phyloP scores from a whole-genome alignment of 2,797 vertebrate species.

The Eupleurogrammus muticus region DNA sequence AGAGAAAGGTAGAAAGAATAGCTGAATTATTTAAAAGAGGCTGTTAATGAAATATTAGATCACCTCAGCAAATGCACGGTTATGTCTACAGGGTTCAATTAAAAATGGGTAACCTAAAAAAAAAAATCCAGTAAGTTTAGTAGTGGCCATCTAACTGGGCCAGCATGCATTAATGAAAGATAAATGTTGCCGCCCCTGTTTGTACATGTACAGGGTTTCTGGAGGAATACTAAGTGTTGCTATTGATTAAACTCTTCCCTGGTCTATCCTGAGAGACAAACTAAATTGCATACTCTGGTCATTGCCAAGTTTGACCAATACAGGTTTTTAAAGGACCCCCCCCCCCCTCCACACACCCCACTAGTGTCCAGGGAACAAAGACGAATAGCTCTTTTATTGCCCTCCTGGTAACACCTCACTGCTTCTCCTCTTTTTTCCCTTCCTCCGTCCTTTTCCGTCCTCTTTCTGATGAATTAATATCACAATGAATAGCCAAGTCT shows the following conservation, averaged over 20 bases:
- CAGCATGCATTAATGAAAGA: constrained; percentile 77
- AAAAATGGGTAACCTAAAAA: constrained; percentile 66
- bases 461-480: constrained; percentile 79
- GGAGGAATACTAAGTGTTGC: constrained; percentile 71
- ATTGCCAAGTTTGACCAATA: constrained; percentile 69
- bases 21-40: constrained; percentile 69
- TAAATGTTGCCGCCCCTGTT: constrained; percentile 71
- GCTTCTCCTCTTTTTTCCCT: constrained; percentile 39
- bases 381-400: constrained; percentile 82
- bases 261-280: constrained; percentile 70
- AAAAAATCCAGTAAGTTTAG: constrained; percentile 74
- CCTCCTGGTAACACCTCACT: constrained; percentile 73
- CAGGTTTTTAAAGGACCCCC: constrained; percentile 73
- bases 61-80: constrained; percentile 65
- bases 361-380: constrained; percentile 78
- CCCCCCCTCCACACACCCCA: too few species aligned
- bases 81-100: constrained; percentile 78
- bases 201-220: constrained; percentile 59
- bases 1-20: too few species aligned
- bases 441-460: constrained; percentile 52
- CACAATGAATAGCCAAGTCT: constrained; percentile 70
- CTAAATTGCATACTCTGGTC: constrained; percentile 60
- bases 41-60: constrained; percentile 74
- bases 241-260: constrained; percentile 76
- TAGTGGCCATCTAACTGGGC: constrained; percentile 70